Conservation (phyloP, 2,797 vertebrate species). For the Pogoniulus pusillus region DNA sequence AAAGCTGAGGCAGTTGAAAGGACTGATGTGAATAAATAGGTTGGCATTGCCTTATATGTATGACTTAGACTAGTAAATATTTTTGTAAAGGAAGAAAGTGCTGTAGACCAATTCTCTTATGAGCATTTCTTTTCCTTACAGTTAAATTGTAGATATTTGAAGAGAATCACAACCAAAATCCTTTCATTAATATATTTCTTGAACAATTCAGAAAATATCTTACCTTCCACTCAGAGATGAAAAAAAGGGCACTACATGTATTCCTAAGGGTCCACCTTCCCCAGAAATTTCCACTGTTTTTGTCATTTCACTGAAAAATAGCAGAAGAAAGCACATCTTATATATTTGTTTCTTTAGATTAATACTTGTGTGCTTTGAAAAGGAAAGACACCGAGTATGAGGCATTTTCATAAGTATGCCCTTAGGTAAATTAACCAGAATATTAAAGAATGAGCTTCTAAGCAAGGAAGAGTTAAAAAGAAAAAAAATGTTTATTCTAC, state of each 20-base stretch:
- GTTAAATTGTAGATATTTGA: background rate
- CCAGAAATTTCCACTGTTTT: constrained; percentile 91
- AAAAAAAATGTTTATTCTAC: background rate
- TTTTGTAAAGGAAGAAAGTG: background rate
- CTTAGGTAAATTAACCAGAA: background rate
- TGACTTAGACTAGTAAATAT: background rate
- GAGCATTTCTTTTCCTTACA: background rate
- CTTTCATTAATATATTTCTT: background rate
- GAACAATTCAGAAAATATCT: constrained; percentile 60
- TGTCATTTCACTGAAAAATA: constrained; percentile 82
- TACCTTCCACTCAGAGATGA: constrained; percentile 96
- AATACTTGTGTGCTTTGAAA: background rate
- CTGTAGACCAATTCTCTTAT: background rate
- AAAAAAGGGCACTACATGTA: constrained; percentile 94
- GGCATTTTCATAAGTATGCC: background rate
- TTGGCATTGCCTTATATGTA: background rate
- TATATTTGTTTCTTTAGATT: background rate
- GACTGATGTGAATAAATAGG: background rate
- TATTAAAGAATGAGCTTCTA: constrained; percentile 4
- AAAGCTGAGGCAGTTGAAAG: background rate
- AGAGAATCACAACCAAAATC: background rate
- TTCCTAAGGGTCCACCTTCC: constrained; percentile 91
- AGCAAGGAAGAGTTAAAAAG: background rate
- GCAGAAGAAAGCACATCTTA: constrained; percentile 32
- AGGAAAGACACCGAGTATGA: background rate